A percentile compares a stretch with the other conserved stretches of the same genome.
These are phyloP conservation scores for Spinus olivaceus DNA, from an alignment of 2,797 vertebrate genomes.

Conservation along the genomic window DNA sequence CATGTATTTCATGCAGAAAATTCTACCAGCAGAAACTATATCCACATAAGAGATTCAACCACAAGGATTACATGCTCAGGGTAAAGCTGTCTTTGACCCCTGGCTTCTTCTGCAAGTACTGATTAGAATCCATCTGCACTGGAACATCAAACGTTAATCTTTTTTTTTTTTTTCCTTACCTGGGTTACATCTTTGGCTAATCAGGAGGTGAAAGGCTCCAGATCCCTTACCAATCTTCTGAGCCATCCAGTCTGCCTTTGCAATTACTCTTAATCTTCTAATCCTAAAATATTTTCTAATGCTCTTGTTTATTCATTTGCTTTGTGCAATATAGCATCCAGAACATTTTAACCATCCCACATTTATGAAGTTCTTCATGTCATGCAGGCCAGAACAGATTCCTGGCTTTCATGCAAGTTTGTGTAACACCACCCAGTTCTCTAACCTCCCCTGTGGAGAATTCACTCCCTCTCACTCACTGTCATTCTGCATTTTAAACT, in stretches of 20 bases:
- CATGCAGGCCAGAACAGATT: slow-evolving; percentile 68
- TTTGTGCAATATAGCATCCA: slow-evolving; percentile 70
- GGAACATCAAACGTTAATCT: slow-evolving; percentile 36
- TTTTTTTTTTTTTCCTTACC: not conserved
- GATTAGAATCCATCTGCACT: slow-evolving; percentile 19
- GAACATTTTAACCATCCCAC: slow-evolving; percentile 64
- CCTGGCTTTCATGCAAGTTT: slow-evolving; percentile 57
- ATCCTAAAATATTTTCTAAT: slow-evolving; percentile 66
- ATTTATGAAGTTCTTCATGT: slow-evolving; percentile 60
- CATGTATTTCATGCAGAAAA: not conserved
- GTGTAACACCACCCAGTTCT: slow-evolving; percentile 51
- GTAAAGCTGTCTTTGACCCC: not conserved
- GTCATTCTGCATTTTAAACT: not conserved
- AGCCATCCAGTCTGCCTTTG: slow-evolving; percentile 61
- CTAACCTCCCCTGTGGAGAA: slow-evolving; percentile 18
- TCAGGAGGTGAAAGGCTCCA: slow-evolving; percentile 52
- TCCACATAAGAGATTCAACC: not conserved
- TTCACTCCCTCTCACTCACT: not conserved
- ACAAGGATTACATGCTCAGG: not conserved
- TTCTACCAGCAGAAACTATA: not conserved
- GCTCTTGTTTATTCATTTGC: slow-evolving; percentile 63
- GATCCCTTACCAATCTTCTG: slow-evolving; percentile 55
- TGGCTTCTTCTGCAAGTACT: not conserved
- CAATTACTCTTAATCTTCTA: slow-evolving; percentile 72
- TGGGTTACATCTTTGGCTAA: slow-evolving; percentile 50